These are phyloP conservation scores for Tenodera sinensis DNA, from an alignment of 2,888 invertebrate species.

Conservation along the genomic window DNA sequence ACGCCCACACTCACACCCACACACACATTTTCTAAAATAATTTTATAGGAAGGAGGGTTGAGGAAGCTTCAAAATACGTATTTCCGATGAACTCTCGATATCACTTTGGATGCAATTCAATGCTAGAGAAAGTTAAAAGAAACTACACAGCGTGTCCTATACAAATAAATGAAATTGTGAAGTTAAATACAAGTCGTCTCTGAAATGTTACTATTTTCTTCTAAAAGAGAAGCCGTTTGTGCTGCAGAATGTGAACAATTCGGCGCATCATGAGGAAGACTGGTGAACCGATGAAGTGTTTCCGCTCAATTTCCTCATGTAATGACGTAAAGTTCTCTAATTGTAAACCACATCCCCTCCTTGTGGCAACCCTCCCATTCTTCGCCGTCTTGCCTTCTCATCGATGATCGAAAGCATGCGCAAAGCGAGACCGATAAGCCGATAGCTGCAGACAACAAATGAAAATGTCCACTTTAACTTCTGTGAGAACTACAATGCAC, in stretches of 20 bases:
- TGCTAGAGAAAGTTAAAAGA: no score
- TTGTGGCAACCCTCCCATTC: neutral
- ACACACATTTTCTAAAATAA: no score
- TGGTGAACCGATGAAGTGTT: neutral
- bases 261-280: neutral
- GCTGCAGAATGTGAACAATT: neutral
- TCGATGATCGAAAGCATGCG: neutral
- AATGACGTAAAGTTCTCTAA: neutral
- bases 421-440: neutral
- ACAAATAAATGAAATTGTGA: no score
- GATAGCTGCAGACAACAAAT: neutral
- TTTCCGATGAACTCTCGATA: no score
- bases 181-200: no score
- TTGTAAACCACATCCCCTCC: neutral
- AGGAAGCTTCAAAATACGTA: no score
- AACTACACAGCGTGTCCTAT: no score
- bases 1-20: no score
- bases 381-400: neutral
- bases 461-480: neutral
- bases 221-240: no score
- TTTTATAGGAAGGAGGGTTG: no score
- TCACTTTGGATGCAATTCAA: no score
- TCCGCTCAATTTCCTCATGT: neutral
- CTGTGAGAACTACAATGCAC: neutral
- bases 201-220: no score